Base-by-base conservation (phyloP, 2,888 invertebrate genomes). In the Ophraella communa region DNA sequence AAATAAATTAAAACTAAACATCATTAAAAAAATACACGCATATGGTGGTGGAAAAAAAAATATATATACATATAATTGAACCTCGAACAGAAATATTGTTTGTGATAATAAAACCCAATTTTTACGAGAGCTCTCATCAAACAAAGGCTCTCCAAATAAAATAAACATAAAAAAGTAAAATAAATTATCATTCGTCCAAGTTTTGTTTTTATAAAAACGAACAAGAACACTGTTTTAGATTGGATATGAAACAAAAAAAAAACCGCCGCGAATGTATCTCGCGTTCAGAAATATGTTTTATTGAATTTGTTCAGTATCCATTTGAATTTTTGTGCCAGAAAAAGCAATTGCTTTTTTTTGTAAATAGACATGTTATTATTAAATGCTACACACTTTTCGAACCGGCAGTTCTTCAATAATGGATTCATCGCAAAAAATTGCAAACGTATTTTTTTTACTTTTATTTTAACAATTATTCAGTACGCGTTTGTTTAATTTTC, bases 81-180 rank as follows among this genome's bases (percentile, higher is more conserved):
- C 77, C 76, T 75, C 75, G 78, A 77, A 79, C 78, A 77, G 79
- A 79, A 80, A 81, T 80, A 79, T 81, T 81, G 80, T 80, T 81
- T 80, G 80, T 80, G 78, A 81, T 81, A 81, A 81, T 81, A 81
- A 81, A 81, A 79, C 80, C 77, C 79, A 80, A 81, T 81, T 81
- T 81, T 81, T 81, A 79, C 79, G 78, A 80, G 79, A 78, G 80
- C 77, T 77, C 78, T 78, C 78, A 74, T 78, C 77, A 77, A 78
- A 78, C 77, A 78, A 78, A 78, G 75, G 75, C 76, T 74, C 73
- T 74, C 71, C 73, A 75, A 77, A 78, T 76, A 78, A 77, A 78
- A 77, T 77, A 78, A 77, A 77, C 77, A 77, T 73, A 78, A 76
- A 78, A 78, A 77, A 78, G 77, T 77, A 77, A 78, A 79, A 79